Percentiles rank a stretch among this genome's conserved stretches.
phyloP scores from a whole-genome alignment of 2,797 vertebrate species.

The Aotus griseimembra region DNA sequence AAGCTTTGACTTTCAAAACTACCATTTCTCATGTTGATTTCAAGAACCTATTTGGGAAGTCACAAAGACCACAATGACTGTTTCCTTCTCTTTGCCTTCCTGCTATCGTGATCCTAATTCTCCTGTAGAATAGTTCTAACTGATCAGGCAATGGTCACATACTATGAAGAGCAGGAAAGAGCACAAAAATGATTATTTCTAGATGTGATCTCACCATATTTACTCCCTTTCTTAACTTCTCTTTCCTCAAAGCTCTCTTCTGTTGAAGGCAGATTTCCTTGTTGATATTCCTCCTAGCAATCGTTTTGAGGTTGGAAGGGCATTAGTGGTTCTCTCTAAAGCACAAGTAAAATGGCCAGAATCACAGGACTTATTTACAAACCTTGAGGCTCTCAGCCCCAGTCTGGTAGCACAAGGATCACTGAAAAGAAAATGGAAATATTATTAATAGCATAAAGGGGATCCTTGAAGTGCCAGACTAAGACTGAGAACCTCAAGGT shows the following conservation, averaged over 20 bases:
- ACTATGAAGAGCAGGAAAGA: neutral
- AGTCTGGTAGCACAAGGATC: neutral
- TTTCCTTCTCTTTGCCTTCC: neutral
- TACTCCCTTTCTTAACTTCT: neutral
- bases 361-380: neutral
- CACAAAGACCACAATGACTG: neutral
- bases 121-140: neutral
- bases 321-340: neutral
- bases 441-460: neutral
- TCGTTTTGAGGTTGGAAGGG: neutral
- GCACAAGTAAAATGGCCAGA: neutral
- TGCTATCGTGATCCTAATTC: neutral
- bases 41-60: neutral
- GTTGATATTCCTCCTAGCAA: neutral
- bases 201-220: neutral
- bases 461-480: neutral
- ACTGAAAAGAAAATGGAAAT: neutral
- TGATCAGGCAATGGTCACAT: neutral
- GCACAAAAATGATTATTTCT: neutral
- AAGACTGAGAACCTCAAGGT: neutral
- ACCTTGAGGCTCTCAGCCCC: neutral
- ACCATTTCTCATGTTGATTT: neutral
- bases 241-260: neutral
- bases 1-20: constrained; percentile 16
- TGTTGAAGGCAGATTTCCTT: neutral